A percentile compares a stretch with the other conserved stretches of the same genome.
phyloP scores from a whole-genome alignment of 2,113 vertebrate species.

The Himantopus leucocephalus region DNA sequence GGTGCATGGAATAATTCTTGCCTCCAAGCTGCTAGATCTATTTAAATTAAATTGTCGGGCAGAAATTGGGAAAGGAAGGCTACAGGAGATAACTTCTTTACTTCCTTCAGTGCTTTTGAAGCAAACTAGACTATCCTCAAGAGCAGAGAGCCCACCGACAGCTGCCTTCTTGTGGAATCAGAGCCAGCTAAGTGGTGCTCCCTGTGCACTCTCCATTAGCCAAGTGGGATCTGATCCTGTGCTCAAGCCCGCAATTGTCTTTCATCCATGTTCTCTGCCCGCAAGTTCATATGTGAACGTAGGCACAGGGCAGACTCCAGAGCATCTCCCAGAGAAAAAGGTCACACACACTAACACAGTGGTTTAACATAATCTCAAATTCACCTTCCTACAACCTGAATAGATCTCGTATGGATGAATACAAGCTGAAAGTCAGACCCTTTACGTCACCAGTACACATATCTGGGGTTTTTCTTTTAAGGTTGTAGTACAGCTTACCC shows the following conservation, averaged over 20 bases:
- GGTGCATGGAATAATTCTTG: not conserved
- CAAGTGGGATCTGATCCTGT: not conserved
- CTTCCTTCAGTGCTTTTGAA: not conserved
- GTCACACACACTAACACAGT: not conserved
- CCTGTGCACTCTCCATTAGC: not conserved
- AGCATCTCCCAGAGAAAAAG: not conserved
- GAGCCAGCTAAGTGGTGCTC: not conserved
- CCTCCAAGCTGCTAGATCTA: not conserved
- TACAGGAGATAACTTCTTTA: not conserved
- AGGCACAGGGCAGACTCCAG: not conserved
- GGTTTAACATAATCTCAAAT: not conserved
- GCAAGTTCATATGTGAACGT: not conserved
- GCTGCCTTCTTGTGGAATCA: not conserved
- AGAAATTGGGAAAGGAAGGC: conserved; percentile 8
- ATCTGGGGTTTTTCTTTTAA: not conserved
- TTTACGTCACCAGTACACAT: not conserved
- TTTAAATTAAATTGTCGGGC: conserved; percentile 42
- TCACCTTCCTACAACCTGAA: not conserved
- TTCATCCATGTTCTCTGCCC: not conserved
- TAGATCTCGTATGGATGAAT: not conserved
- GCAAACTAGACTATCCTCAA: not conserved
- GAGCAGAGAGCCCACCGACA: not conserved
- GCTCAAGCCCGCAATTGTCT: not conserved
- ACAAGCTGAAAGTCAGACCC: not conserved
- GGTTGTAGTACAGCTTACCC: not conserved